Base-by-base conservation (phyloP, 92 coral and sea anemone species). In the Phenganax marumi region DNA sequence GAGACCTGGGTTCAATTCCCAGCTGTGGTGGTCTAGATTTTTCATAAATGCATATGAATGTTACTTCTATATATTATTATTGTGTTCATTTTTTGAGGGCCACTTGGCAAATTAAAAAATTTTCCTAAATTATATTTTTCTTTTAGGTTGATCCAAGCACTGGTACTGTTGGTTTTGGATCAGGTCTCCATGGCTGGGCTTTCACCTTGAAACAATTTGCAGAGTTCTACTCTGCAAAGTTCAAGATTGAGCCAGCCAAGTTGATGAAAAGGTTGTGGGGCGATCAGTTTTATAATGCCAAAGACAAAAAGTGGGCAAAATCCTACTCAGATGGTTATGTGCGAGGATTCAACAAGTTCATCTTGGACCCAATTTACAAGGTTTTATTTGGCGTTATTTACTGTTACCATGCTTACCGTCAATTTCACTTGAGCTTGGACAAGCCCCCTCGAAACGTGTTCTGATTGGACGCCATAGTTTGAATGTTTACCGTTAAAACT, bases 111-210 rank as follows among this genome's bases (percentile, higher is more conserved):
- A 47, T 7, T 69, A 26, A n/a, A 12, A 54, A 46, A 47, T 58
- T 54, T 7, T 18, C 48, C 17, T 66, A 21, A 8, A 54, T 39
- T 81, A 19, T 82, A n/a, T 13, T 25, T 64, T 70, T 24, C 54
- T 73, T 61, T 0, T 11, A 94, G 98, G 98, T 94, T 84, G 69
- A 82, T 55, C 91, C 98, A 18, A 88, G 82, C 11, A 87, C 76
- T 43, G 98, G 98, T 12, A 94, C 98, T 10, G 98, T 94, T 43
- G 98, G 97, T 22, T 94, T 94, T 92, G 98, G 98, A 46, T 91
- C 97, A 23, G 98, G 98, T 11, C 98, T 94, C 60, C 98, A 94
- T 84, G 98, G 98, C n/a, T 94, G 98, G 98, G 98, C 98, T 4
- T 94, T 94, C 79, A 90, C 97, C 49, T 79, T 94, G 53, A 94